These are phyloP conservation scores for Poeciliopsis prolifica DNA, from an alignment of 2,113 vertebrate species.

Conservation along the genomic window DNA sequence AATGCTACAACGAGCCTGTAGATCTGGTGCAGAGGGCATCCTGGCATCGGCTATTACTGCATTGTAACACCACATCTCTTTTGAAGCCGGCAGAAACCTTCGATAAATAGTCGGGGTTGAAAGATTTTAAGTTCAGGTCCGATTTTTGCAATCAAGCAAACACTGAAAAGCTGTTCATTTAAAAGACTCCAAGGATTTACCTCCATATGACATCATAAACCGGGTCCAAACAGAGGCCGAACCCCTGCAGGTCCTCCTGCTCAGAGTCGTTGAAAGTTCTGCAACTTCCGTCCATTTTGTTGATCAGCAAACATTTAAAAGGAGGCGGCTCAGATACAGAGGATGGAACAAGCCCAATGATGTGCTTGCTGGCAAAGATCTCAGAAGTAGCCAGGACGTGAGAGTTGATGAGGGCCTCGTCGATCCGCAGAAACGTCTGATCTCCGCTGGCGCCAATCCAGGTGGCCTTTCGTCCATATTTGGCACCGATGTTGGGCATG, in stretches of 20 bases:
- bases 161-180: neutral
- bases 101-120: neutral
- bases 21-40: constrained; percentile 88
- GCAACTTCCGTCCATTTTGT: constrained; percentile 98
- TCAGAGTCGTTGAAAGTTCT: constrained; percentile 99
- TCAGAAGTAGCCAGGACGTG: constrained; percentile 97
- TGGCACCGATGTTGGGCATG: constrained; percentile 98
- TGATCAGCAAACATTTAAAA: constrained; percentile 98
- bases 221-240: constrained; percentile 96
- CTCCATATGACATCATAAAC: constrained; percentile 99
- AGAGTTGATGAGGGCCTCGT: constrained; percentile 98
- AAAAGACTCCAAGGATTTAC: constrained; percentile 70
- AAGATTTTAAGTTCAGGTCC: neutral
- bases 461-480: constrained; percentile 95
- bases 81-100: constrained; percentile 89
- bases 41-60: constrained; percentile 96
- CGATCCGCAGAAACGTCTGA: constrained; percentile 96
- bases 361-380: constrained; percentile 98
- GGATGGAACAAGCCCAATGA: constrained; percentile 96
- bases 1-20: constrained; percentile 93
- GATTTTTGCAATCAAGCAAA: neutral
- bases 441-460: constrained; percentile 99
- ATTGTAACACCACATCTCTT: constrained; percentile 97
- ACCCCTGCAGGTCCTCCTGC: constrained; percentile 97
- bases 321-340: constrained; percentile 94